These are phyloP conservation scores for Gadopsis bispinosus DNA, from an alignment of 2,797 vertebrate genomes.

Conservation along the genomic window DNA sequence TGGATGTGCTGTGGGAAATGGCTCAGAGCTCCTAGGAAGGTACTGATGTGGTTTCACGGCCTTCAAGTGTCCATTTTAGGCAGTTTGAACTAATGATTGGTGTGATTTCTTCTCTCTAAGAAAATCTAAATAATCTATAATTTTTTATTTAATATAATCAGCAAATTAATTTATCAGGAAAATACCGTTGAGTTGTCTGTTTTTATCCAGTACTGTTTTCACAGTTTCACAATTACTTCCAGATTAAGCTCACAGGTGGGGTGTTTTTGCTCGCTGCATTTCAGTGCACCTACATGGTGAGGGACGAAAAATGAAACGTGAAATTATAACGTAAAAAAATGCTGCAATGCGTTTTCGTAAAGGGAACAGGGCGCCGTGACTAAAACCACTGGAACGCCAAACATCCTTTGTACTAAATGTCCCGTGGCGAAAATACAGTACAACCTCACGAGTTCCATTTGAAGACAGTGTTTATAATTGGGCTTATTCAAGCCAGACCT, in stretches of 20 bases:
- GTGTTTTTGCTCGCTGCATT: not conserved
- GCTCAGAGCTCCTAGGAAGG: constrained; percentile 20
- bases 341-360: not conserved
- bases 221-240: constrained; percentile 5
- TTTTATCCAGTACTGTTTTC: not conserved
- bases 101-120: not conserved
- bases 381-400: not conserved
- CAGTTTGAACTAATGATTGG: not conserved
- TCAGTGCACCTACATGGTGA: not conserved
- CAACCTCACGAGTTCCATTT: constrained; percentile 23
- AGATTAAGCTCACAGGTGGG: constrained; percentile 6
- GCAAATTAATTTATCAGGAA: not conserved
- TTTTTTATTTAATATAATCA: not conserved
- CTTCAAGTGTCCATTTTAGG: constrained; percentile 1
- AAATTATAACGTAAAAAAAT: constrained; percentile 25
- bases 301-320: not conserved
- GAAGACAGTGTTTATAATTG: constrained; percentile 55
- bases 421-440: constrained; percentile 35
- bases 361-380: not conserved
- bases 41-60: not conserved
- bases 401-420: constrained; percentile 19
- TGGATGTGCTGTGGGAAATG: constrained; percentile 52
- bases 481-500: constrained; percentile 68
- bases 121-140: too few relatives aligned
- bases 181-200: not conserved